A percentile compares a stretch with the other conserved stretches of the same genome.
phyloP scores from a whole-genome alignment of 2,888 invertebrate genomes.

The Eugnorisma glareosa region DNA sequence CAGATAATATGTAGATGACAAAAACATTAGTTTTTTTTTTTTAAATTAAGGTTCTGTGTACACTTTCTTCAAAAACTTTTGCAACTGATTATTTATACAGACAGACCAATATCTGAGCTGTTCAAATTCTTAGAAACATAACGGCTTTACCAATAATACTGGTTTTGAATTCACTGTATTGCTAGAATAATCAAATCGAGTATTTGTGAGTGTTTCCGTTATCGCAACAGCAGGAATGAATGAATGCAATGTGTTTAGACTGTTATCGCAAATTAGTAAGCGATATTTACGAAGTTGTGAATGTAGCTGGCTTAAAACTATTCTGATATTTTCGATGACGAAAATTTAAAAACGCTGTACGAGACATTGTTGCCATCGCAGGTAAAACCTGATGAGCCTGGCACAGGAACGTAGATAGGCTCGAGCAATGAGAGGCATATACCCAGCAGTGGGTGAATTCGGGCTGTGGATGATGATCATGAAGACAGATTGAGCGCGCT shows the following conservation, averaged over 20 bases:
- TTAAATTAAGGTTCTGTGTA: background rate
- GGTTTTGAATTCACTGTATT: conserved; percentile 22
- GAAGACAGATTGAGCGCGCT: background rate
- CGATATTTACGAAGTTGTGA: background rate
- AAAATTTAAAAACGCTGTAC: background rate
- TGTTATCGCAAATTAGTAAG: conserved; percentile 21
- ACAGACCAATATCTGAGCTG: conserved; percentile 15
- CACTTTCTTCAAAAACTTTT: background rate
- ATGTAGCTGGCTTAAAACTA: background rate
- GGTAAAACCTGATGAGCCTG: background rate
- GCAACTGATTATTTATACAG: background rate
- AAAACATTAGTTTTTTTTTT: no score
- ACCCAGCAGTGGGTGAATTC: background rate
- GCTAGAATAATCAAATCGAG: conserved; percentile 7
- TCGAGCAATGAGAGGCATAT: background rate
- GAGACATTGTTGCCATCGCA: background rate
- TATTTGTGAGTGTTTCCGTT: conserved; percentile 5
- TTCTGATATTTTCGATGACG: background rate
- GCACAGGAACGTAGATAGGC: background rate
- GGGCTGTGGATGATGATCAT: background rate
- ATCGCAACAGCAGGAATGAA: conserved; percentile 29
- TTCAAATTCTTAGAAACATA: conserved; percentile 35
- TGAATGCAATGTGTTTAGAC: conserved; percentile 26
- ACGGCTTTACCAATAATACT: conserved; percentile 46
- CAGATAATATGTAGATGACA: no score